These are phyloP conservation scores for Orcinus orca DNA, from an alignment of 2,113 vertebrate species.

Conservation along the genomic window DNA sequence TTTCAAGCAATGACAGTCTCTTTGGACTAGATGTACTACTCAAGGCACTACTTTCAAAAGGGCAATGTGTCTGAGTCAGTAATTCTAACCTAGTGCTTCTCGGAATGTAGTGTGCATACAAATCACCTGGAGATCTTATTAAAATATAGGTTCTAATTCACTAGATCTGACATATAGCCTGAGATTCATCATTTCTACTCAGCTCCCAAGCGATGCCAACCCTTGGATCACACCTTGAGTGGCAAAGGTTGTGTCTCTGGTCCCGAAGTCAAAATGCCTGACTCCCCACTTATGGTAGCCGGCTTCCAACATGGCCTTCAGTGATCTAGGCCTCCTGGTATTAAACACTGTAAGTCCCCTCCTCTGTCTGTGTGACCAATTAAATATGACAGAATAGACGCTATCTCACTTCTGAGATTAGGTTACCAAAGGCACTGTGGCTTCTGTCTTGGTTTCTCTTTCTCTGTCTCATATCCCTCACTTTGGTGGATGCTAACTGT, in stretches of 20 bases:
- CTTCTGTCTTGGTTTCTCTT: background rate
- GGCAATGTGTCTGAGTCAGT: background rate
- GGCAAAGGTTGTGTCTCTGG: background rate
- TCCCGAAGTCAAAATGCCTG: background rate
- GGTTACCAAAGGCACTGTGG: background rate
- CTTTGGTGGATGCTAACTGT: background rate
- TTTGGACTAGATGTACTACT: background rate
- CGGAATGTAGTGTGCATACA: background rate
- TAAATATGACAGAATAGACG: background rate
- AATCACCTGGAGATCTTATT: background rate
- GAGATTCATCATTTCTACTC: background rate
- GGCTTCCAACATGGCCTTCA: background rate
- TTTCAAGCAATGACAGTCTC: background rate
- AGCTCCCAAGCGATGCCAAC: background rate
- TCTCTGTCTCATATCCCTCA: background rate
- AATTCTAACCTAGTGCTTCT: background rate
- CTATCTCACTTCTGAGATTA: background rate
- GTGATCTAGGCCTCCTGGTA: background rate
- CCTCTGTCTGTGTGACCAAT: background rate
- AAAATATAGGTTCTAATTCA: background rate
- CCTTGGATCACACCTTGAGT: background rate
- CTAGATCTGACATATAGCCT: background rate
- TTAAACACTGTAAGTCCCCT: background rate
- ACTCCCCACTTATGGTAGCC: background rate
- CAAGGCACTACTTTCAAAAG: background rate